phyloP scores from a whole-genome alignment of 2,113 vertebrate species.

The Cyanocitta stelleri region DNA sequence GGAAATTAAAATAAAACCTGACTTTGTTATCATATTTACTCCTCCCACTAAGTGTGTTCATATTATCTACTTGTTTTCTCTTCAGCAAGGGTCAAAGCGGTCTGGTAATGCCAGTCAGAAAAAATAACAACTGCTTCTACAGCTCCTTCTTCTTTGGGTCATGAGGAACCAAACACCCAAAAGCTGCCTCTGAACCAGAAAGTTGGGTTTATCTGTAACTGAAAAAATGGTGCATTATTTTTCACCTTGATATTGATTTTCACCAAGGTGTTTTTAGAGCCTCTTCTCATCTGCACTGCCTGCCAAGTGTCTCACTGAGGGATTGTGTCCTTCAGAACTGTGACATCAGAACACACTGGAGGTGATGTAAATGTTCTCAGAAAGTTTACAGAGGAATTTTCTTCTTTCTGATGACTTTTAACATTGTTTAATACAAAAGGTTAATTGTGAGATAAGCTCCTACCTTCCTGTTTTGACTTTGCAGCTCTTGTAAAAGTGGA shows the following conservation, averaged over 20 bases:
- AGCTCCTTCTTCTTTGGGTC: neutral
- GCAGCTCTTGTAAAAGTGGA: neutral
- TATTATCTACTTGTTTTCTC: neutral
- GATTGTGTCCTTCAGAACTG: neutral
- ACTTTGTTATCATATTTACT: neutral
- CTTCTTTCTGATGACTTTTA: neutral
- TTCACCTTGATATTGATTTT: neutral
- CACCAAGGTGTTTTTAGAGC: neutral
- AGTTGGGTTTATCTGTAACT: neutral
- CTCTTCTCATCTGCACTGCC: neutral
- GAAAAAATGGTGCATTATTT: neutral
- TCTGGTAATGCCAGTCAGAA: neutral
- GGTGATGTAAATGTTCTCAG: neutral
- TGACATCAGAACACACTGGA: neutral
- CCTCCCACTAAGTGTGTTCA: neutral
- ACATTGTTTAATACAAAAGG: conserved; percentile 1
- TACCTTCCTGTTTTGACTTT: conserved; percentile 11
- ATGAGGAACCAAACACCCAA: neutral
- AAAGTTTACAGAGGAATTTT: neutral
- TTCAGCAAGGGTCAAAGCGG: neutral
- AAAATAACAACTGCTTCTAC: neutral
- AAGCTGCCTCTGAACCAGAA: neutral
- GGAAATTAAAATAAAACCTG: neutral
- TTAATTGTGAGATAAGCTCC: conserved; percentile 45
- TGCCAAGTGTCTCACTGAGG: neutral